These are phyloP conservation scores for Adelognathus sp. DNA, from an alignment of 2,888 invertebrate genomes.

Conservation along the genomic window DNA sequence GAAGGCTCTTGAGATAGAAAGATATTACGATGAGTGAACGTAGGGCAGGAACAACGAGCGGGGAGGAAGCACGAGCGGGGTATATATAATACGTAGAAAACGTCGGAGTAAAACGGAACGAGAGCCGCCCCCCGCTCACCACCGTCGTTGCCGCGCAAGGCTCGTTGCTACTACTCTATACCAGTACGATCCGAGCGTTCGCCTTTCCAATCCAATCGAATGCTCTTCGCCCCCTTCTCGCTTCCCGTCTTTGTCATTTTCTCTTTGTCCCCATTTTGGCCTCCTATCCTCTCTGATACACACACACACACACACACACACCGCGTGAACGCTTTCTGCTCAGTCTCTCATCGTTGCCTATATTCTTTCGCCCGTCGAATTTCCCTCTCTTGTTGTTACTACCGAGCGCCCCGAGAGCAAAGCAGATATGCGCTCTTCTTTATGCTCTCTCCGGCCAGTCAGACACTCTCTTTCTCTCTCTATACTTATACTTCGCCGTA, in stretches of 20 bases:
- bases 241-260: constrained; percentile 73
- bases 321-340: background rate
- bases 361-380: constrained; percentile 51
- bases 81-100: constrained; percentile 75
- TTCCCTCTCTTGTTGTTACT: constrained; percentile 33
- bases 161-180: constrained; percentile 38
- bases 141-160: background rate
- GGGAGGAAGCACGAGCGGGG: constrained; percentile 68
- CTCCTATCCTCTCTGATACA: constrained; percentile 37
- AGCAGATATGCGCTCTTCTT: constrained; percentile 51
- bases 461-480: constrained; percentile 22
- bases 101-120: background rate
- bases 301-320: background rate
- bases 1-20: constrained; percentile 53
- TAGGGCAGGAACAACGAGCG: constrained; percentile 69
- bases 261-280: constrained; percentile 76
- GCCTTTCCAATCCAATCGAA: constrained; percentile 79
- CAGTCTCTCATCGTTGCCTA: constrained; percentile 23
- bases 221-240: constrained; percentile 65
- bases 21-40: constrained; percentile 44
- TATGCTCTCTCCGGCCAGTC: constrained; percentile 18
- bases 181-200: constrained; percentile 65
- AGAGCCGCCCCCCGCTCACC: background rate
- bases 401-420: constrained; percentile 43
- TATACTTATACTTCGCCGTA: constrained; percentile 39